phyloP scores from a whole-genome alignment of 2,797 vertebrate genomes.

The Orestias chungarensis region DNA sequence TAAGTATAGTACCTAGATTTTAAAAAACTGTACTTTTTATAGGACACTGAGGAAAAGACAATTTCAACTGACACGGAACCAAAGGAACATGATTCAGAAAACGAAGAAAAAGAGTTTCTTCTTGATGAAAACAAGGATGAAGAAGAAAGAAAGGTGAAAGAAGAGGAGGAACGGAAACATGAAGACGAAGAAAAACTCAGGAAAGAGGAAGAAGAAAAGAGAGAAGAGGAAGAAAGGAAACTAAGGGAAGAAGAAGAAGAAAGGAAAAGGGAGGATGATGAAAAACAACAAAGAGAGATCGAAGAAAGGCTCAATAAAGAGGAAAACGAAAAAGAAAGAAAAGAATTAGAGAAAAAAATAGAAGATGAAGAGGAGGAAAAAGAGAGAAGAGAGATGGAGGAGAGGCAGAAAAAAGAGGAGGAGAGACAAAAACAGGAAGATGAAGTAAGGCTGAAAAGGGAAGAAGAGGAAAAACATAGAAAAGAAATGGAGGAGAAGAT shows the following conservation, averaged over 20 bases:
- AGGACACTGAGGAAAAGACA: conserved; percentile 65
- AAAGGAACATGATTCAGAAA: conserved; percentile 23
- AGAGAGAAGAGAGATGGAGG: conserved; percentile 38
- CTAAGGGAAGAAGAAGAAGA: not conserved
- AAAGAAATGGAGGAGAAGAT: conserved; percentile 36
- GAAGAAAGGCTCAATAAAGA: conserved; percentile 51
- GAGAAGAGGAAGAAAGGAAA: not conserved
- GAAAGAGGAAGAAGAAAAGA: not conserved
- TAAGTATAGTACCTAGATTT: too few relatives aligned
- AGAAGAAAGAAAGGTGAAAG: conserved; percentile 46
- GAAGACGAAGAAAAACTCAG: not conserved
- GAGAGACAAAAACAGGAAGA: conserved; percentile 35
- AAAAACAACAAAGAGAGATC: conserved; percentile 37
- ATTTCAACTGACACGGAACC: conserved; percentile 34
- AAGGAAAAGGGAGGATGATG: conserved; percentile 3
- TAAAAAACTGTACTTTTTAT: too few relatives aligned
- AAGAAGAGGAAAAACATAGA: conserved; percentile 28
- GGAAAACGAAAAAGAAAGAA: conserved; percentile 43
- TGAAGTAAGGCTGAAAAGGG: conserved; percentile 44
- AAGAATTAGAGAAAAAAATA: conserved; percentile 48
- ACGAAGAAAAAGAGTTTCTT: conserved; percentile 34
- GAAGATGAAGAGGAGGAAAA: conserved; percentile 59
- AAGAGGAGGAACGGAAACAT: conserved; percentile 13
- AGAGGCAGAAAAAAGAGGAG: conserved; percentile 40
- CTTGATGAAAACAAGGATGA: conserved; percentile 44